Percentiles rank a stretch among this genome's conserved stretches.
phyloP scores from a whole-genome alignment of 1,140 invertebrate species.

The Lerema accius region DNA sequence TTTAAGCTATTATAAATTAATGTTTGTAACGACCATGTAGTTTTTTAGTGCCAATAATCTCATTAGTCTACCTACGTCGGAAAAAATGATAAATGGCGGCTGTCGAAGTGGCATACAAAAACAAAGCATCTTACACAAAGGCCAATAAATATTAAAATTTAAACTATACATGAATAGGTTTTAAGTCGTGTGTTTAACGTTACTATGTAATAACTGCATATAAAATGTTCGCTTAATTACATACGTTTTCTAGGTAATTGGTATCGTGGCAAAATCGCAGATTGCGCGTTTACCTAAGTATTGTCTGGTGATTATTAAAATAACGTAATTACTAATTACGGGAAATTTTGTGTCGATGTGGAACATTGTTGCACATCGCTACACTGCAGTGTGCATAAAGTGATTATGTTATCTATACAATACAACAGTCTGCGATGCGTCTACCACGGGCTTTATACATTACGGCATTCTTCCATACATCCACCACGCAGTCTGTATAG shows the following conservation, averaged over 20 bases:
- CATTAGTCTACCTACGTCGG: neutral
- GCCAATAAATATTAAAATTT: neutral
- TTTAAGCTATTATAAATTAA: neutral
- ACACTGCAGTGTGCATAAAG: neutral
- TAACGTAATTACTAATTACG: constrained; percentile 43
- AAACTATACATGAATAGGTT: neutral
- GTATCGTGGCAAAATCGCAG: constrained; percentile 40
- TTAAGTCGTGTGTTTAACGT: neutral
- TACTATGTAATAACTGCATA: constrained; percentile 2
- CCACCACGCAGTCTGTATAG: too few relatives aligned
- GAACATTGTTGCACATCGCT: constrained; percentile 23
- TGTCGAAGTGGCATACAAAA: neutral
- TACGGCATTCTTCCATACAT: too few relatives aligned
- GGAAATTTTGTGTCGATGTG: constrained; percentile 37
- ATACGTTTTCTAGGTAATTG: constrained; percentile 41
- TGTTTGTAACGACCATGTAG: neutral
- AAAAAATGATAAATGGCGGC: neutral
- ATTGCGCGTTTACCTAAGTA: constrained; percentile 36
- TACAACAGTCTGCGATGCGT: too few relatives aligned
- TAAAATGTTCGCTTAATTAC: constrained; percentile 37
- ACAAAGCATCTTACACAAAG: neutral
- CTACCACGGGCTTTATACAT: too few relatives aligned
- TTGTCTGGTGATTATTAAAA: constrained; percentile 43
- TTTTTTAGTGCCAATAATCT: neutral
- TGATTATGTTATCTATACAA: neutral